Evolutionary conservation across 2,113 vertebrate species (phyloP).

Genomic region (Corythaixoides concolor): DNA sequence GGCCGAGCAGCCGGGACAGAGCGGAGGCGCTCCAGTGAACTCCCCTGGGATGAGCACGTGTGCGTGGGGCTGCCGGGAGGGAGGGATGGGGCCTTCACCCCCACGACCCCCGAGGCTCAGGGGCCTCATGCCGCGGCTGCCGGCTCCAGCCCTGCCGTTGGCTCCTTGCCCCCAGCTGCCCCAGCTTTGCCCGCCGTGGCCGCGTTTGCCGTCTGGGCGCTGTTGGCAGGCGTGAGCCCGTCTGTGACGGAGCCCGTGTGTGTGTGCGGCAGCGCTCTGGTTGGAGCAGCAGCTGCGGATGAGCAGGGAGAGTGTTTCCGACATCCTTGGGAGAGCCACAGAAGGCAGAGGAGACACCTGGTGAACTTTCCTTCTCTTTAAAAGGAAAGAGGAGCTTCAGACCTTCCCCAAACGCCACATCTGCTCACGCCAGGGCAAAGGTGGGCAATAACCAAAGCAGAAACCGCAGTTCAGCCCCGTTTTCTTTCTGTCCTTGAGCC

Average conservation of each 20-base stretch:
- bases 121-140: neutral
- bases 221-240: neutral
- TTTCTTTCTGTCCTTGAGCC: neutral
- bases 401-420: neutral
- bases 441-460: neutral
- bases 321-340: neutral
- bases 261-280: neutral
- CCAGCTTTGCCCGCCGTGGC: neutral
- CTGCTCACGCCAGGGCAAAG: neutral
- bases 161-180: fast-evolving
- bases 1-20: neutral
- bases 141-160: neutral
- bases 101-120: fast-evolving
- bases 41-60: neutral
- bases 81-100: neutral
- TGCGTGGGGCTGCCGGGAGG: no score
- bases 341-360: neutral
- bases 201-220: neutral
- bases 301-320: neutral
- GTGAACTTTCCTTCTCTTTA: neutral
- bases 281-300: fast-evolving
- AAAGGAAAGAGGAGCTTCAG: neutral
- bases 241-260: neutral
- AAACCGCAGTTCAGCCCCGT: neutral
- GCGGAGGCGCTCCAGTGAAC: neutral